phyloP scores from a whole-genome alignment of 2,797 vertebrate genomes.

The Heterohyrax brucei region DNA sequence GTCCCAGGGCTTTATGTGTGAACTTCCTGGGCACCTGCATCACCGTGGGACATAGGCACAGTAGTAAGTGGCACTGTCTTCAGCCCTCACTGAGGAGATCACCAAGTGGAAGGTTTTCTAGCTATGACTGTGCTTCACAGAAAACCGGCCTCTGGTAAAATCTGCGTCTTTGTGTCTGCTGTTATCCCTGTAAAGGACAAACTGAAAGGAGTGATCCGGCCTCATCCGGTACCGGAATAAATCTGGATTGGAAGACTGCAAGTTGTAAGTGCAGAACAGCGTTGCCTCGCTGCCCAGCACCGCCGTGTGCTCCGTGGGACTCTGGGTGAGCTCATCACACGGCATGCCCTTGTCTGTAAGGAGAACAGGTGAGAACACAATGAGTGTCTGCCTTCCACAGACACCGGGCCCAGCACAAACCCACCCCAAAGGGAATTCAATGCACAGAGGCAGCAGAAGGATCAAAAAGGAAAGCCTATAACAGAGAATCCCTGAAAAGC shows the following conservation, averaged over 20 bases:
- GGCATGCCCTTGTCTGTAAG: constrained; percentile 56
- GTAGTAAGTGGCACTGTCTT: constrained; percentile 73
- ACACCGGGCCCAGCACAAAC: neutral
- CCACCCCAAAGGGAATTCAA: neutral
- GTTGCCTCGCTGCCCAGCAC: neutral
- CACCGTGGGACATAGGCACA: constrained; percentile 40
- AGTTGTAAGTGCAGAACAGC: neutral
- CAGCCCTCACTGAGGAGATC: constrained; percentile 1
- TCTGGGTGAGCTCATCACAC: constrained; percentile 58
- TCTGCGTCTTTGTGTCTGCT: fast-evolving
- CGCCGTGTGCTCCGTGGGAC: neutral
- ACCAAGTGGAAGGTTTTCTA: constrained; percentile 74
- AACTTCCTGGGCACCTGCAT: constrained; percentile 37
- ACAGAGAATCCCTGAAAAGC: neutral
- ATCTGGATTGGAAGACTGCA: fast-evolving
- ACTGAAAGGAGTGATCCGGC: constrained; percentile 36
- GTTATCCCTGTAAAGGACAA: constrained; percentile 62
- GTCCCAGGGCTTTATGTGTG: neutral
- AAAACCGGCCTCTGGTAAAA: constrained; percentile 67
- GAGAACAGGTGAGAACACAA: constrained; percentile 16
- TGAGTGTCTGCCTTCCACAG: neutral
- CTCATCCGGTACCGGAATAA: constrained; percentile 71
- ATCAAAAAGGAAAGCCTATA: constrained; percentile 21
- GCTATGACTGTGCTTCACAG: neutral
- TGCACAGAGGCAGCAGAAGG: neutral